phyloP scores from a whole-genome alignment of 2,888 invertebrate genomes.

The Stenurella melanura region DNA sequence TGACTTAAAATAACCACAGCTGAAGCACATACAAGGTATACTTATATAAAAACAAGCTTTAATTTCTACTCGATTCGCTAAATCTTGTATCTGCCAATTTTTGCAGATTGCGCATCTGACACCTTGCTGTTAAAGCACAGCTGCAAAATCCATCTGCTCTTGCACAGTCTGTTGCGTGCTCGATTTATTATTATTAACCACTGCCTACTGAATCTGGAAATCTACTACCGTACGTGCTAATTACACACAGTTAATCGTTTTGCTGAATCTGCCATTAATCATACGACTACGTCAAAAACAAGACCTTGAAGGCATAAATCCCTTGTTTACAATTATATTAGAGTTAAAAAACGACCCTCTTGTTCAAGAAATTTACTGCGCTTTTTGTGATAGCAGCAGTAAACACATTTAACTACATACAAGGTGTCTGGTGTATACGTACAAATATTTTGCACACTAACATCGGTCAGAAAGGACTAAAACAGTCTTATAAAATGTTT shows the following conservation, averaged over 20 bases:
- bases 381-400: background rate
- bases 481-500: no score
- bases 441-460: no score
- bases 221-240: conserved; percentile 36
- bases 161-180: conserved; percentile 30
- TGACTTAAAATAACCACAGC: background rate
- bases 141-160: conserved; percentile 54
- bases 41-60: background rate
- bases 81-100: conserved; percentile 29
- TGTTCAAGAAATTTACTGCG: background rate
- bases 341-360: background rate
- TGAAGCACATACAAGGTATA: background rate
- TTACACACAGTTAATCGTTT: conserved; percentile 34
- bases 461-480: no score
- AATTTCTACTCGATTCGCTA: background rate
- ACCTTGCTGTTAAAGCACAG: conserved; percentile 44
- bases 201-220: conserved; percentile 37
- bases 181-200: conserved; percentile 31
- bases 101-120: conserved; percentile 37
- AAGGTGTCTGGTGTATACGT: no score
- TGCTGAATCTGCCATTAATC: conserved; percentile 26
- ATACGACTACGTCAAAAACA: conserved; percentile 33
- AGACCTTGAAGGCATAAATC: conserved; percentile 24
- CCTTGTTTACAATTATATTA: conserved; percentile 8
- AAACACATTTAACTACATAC: background rate